Evolutionary conservation across 2,113 vertebrate genomes (phyloP), one percentile per base, ranked within the genome.

Genomic region (Syngnathus typhle): DNA sequence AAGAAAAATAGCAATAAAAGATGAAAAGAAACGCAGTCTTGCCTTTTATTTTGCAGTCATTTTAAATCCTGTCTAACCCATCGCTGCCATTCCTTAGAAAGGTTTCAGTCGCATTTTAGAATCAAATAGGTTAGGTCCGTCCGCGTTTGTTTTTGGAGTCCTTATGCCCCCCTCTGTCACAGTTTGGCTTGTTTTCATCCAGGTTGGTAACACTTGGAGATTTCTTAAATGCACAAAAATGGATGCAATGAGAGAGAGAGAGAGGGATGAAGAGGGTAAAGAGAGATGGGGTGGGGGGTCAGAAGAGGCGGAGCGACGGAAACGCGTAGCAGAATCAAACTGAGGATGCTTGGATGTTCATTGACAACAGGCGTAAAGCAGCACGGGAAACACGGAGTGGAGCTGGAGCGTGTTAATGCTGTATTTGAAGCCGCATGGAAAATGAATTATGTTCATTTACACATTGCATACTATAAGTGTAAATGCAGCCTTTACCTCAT

Each of bases 11-110:
- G 32, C n/a, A 21, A n/a, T 0, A n/a, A 64, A 18, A 60, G 19
- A 59, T 62, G 38, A 36, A 3, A 10, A 27, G 52, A 41, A 51
- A 64, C 15, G 39, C 51, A 81, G 69, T 83, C 90, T 91, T 91
- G 90, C 91, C 89, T 92, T 90, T 91, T 92, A 92, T 91, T 90
- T 86, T 80, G 88, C 85, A 89, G 89, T 90, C 91, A 91, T 92
- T 78, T 83, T 85, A 87, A 86, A 88, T 92, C 87, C 89, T 85
- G 87, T 87, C 90, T 92, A 92, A 86, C 91, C 91, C 91, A 91
- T 92, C 77, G 86, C 86, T 87, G 84, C 81, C 90, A 90, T 90
- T 85, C 88, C 87, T 83, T 74, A 88, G 75, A 81, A 60, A 78
- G 75, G 80, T 64, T 71, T 79, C 16, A 65, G 80, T 84, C 76